These are phyloP conservation scores for Halcyon senegalensis DNA, from an alignment of 2,113 vertebrate genomes.

Conservation along the genomic window DNA sequence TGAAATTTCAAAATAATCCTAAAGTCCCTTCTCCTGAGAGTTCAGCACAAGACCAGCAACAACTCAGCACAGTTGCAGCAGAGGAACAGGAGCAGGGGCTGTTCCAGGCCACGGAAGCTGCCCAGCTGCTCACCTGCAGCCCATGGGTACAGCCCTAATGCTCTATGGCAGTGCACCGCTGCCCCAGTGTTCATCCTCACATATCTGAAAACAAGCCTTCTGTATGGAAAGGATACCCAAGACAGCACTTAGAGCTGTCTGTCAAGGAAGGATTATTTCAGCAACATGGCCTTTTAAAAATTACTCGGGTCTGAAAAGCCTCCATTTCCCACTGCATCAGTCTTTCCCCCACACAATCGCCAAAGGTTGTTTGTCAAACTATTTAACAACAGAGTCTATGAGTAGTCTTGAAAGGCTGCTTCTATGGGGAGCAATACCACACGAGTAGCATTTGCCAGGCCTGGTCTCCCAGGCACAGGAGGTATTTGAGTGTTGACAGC, in stretches of 20 bases:
- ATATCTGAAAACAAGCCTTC: background rate
- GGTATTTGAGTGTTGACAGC: background rate
- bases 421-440: background rate
- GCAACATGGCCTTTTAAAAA: background rate
- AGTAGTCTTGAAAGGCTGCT: background rate
- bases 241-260: background rate
- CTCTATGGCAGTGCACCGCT: accelerated
- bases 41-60: background rate
- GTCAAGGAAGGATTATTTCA: background rate
- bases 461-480: background rate
- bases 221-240: background rate
- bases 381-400: background rate
- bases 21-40: background rate
- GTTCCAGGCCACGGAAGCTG: background rate
- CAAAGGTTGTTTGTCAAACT: accelerated
- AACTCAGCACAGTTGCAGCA: accelerated
- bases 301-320: background rate
- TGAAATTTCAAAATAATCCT: background rate
- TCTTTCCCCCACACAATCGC: background rate
- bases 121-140: accelerated
- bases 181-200: background rate
- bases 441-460: background rate
- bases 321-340: background rate
- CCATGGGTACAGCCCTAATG: accelerated
- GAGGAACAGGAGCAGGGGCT: background rate